phyloP scores from a whole-genome alignment of 2,888 invertebrate genomes.

The Hydrotaea diabolus region DNA sequence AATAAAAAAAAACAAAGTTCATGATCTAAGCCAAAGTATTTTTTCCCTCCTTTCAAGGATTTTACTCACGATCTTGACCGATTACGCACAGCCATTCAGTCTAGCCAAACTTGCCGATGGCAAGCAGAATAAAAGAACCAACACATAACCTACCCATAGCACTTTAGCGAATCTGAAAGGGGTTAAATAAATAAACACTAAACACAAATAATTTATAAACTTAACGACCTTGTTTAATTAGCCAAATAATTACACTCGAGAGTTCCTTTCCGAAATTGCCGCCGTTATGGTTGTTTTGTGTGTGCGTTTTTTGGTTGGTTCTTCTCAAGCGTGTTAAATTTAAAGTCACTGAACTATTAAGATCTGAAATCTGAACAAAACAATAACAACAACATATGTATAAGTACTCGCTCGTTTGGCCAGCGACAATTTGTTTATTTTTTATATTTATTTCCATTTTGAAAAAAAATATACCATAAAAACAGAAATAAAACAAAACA shows the following conservation, averaged over 20 bases:
- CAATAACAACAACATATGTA: conserved; percentile 31
- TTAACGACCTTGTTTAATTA: conserved; percentile 64
- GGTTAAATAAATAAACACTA: conserved; percentile 11
- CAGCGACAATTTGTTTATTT: conserved; percentile 39
- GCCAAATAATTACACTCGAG: conserved; percentile 49
- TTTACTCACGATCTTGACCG: background rate
- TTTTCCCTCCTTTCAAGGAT: no score
- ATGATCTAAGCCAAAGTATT: no score
- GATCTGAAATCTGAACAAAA: conserved; percentile 37
- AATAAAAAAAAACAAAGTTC: no score
- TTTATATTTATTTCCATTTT: conserved; percentile 9
- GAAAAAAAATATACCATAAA: background rate
- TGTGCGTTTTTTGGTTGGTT: background rate
- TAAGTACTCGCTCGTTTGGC: conserved; percentile 34
- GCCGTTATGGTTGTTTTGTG: background rate
- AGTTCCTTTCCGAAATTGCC: background rate
- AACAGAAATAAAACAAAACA: no score
- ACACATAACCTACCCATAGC: background rate
- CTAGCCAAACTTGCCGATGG: background rate
- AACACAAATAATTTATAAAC: conserved; percentile 30
- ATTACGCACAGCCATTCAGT: background rate
- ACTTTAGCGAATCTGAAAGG: background rate
- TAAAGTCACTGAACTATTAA: conserved; percentile 63
- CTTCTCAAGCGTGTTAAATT: conserved; percentile 37
- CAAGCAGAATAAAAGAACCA: background rate